Percentiles rank a stretch among this genome's conserved stretches.
Conservation (phyloP, 2,113 vertebrate species). For the Petroica traversi region DNA sequence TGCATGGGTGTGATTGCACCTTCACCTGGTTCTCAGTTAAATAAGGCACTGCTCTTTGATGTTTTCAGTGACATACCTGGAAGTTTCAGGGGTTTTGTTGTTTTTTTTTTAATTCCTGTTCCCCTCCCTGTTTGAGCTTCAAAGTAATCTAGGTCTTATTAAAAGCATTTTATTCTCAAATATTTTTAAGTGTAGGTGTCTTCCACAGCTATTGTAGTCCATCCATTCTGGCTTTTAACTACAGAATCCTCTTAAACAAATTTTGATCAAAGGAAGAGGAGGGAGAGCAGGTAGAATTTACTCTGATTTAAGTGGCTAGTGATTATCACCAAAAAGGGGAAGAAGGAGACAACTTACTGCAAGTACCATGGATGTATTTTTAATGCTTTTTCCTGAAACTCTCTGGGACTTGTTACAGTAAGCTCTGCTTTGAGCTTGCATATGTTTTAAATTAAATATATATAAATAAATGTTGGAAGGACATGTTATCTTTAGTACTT, state of each 20-base stretch:
- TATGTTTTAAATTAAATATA: slow-evolving; percentile 44
- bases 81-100: background rate
- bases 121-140: background rate
- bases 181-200: background rate
- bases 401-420: background rate
- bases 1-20: background rate
- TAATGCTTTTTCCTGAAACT: background rate
- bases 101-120: background rate
- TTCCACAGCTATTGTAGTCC: background rate
- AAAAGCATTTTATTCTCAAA: background rate
- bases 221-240: background rate
- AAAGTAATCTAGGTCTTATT: background rate
- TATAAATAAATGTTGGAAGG: slow-evolving; percentile 5
- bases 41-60: background rate
- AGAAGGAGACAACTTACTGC: background rate
- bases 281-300: background rate
- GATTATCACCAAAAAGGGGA: background rate
- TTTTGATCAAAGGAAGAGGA: background rate
- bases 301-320: background rate
- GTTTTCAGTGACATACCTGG: background rate
- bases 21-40: background rate
- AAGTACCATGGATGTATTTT: background rate
- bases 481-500: slow-evolving; percentile 18
- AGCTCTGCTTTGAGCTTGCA: background rate
- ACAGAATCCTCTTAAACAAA: background rate